Evolutionary conservation across 1,140 invertebrate genomes (phyloP), one percentile per base, ranked within the genome.

Genomic region (Lepidurus arcticus): DNA sequence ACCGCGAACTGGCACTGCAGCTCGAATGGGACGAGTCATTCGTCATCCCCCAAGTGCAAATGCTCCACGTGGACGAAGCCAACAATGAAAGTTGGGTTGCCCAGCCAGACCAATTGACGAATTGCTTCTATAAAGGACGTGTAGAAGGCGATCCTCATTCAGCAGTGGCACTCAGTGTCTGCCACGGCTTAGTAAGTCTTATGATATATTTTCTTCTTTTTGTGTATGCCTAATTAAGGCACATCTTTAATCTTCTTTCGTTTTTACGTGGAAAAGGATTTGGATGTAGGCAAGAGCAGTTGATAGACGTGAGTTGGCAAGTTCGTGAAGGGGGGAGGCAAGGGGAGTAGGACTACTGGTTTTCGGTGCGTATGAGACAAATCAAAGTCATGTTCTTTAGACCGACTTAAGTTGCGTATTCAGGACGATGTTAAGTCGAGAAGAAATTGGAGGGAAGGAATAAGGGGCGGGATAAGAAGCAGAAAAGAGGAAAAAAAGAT

Each of bases 131-230:
- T 83, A 89, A 87, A 42, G 92, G 92, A 75, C 85, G 84, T 77
- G 88, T 93, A 11, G 84, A 88, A 75, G 90, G 89, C n/a, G 91
- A 92, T 83, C 84, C 85, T 26, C 83, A 85, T 78, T 92, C 90
- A 10, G 84, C 84, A 42, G 91, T 93, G 26, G 88, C 89, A 34
- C 90, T 93, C 80, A 91, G 88, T 79, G 87, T 93, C 73, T 93
- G 92, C 84, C 88, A 92, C 82, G 92, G 92, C 84, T 92, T 93
- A 91, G 92, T 92, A 82, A 90, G 89, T 89, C 76, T 44, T 45
- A 11, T 65, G 47, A 7, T 42, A 73, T 81, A 24, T 45, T 75
- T 16, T 47, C 42, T 7, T 77, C 34, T 78, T 42, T 65, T 16
- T 42, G n/a, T 24, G 78, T 34, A 34, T 34, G 34, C 34, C 34